phyloP scores from a whole-genome alignment of 2,888 invertebrate genomes.

The Flabesymbios commensalis region DNA sequence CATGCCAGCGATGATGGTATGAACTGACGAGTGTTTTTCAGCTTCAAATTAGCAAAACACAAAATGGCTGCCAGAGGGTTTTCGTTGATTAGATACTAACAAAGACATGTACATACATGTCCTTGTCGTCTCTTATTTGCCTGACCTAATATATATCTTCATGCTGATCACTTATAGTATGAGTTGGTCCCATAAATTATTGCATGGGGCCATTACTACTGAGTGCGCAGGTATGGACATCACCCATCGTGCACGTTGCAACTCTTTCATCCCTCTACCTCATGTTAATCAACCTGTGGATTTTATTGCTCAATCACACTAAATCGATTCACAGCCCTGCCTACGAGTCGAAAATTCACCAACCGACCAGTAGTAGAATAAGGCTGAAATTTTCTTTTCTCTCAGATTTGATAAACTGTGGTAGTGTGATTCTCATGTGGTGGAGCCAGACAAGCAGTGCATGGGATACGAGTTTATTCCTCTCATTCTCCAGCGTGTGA shows the following conservation, averaged over 20 bases:
- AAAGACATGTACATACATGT: conserved; percentile 20
- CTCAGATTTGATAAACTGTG: conserved; percentile 35
- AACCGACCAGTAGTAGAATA: conserved; percentile 32
- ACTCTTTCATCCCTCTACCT: conserved; percentile 16
- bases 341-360: conserved; percentile 35
- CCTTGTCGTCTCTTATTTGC: conserved; percentile 25
- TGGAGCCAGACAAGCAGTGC: conserved; percentile 27
- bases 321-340: conserved; percentile 40
- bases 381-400: conserved; percentile 37
- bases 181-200: conserved; percentile 6
- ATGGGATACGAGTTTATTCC: too few species aligned
- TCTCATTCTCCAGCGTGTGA: too few species aligned
- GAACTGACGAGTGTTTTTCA: too few species aligned
- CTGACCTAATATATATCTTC: conserved; percentile 21
- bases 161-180: conserved; percentile 17
- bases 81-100: conserved; percentile 18
- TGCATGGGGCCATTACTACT: conserved; percentile 26
- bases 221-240: conserved; percentile 28
- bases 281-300: conserved; percentile 32
- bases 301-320: conserved; percentile 38
- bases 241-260: conserved; percentile 23
- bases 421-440: conserved; percentile 35
- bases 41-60: too few species aligned
- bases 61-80: conserved; percentile 34
- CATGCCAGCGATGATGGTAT: too few species aligned